A percentile compares a stretch with the other conserved stretches of the same genome.
These are phyloP conservation scores for Porphyrio hochstetteri DNA, from an alignment of 2,113 vertebrate genomes.

Conservation along the genomic window DNA sequence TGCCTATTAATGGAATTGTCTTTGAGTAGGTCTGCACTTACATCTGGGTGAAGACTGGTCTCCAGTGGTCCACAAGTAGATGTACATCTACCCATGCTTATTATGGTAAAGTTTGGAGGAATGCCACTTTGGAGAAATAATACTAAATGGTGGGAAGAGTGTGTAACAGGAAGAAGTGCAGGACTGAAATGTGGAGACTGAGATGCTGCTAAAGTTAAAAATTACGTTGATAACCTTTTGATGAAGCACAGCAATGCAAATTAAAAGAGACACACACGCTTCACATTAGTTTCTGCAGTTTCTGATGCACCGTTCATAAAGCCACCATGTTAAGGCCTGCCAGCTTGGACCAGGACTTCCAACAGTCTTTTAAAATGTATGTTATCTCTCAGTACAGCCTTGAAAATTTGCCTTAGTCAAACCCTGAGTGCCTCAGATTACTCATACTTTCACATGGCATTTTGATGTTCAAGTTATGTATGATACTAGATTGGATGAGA, in stretches of 20 bases:
- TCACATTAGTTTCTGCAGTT: not conserved
- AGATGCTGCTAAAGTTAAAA: not conserved
- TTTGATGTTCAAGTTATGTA: not conserved
- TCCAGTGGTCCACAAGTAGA: not conserved
- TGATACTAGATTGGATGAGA: not conserved
- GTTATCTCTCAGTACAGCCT: not conserved
- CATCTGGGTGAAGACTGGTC: constrained; percentile 36
- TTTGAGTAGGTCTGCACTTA: not conserved
- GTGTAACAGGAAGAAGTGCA: not conserved
- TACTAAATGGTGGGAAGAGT: not conserved
- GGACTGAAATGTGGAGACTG: not conserved
- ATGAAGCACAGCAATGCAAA: not conserved
- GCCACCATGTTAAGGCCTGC: not conserved
- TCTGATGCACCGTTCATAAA: not conserved
- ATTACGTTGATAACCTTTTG: not conserved
- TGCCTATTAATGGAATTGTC: not conserved
- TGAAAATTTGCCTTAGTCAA: not conserved
- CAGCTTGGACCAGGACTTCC: not conserved
- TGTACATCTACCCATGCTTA: not conserved
- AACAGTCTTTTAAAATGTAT: not conserved
- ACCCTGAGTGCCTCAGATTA: not conserved
- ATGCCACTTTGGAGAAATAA: not conserved
- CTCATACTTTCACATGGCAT: not conserved
- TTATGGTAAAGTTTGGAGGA: not conserved
- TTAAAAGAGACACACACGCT: not conserved